Evolutionary conservation across 1,140 invertebrate genomes (phyloP), one percentile per base, ranked within the genome.

Genomic region (Gonatopus flavifemur): DNA sequence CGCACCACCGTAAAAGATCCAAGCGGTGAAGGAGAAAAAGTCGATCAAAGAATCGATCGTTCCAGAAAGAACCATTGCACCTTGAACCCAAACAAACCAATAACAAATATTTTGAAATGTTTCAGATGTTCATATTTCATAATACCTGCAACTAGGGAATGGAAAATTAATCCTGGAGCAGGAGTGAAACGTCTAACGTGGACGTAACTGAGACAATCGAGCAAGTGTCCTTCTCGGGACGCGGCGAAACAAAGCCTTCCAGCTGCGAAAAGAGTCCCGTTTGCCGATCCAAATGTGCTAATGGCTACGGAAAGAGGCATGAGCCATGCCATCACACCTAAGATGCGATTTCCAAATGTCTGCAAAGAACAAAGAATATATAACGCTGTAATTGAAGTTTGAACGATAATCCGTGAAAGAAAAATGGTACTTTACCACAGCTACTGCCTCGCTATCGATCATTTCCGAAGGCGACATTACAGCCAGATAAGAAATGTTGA

Each of bases 401-500:
- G n/a, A n/a, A n/a, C n/a, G n/a, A n/a, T n/a, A n/a, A n/a, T n/a
- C n/a, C n/a, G n/a, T n/a, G 33, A 28, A 39, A 40, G 8, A 31
- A n/a, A 15, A 45, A 33, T 32, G 16, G 8, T 38, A 36, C 18
- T 86, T 85, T 74, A 90, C 88, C 60, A 99, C 94, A 37, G 96
- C 96, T 3, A 98, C 96, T 4, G 97, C 97, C 70, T 96, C 91
- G 28, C 93, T 95, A 49, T 88, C 86, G n/a, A 94, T 85, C 85
- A 98, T 94, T 78, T 98, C 94, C 49, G 86, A 84, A 0, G 91
- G 89, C 38, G 93, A 94, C 86, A 99, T 95, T 16, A 95, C 96
- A 3, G 96, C 92, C 73, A 98, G 81, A 74, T 99, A 98, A 7
- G 96, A 95, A 43, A 99, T 83, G 74, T 98, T 99, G 61, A 98